Base-by-base conservation (phyloP, 2,113 vertebrate genomes). In the Phalacrocorax pelagicus region DNA sequence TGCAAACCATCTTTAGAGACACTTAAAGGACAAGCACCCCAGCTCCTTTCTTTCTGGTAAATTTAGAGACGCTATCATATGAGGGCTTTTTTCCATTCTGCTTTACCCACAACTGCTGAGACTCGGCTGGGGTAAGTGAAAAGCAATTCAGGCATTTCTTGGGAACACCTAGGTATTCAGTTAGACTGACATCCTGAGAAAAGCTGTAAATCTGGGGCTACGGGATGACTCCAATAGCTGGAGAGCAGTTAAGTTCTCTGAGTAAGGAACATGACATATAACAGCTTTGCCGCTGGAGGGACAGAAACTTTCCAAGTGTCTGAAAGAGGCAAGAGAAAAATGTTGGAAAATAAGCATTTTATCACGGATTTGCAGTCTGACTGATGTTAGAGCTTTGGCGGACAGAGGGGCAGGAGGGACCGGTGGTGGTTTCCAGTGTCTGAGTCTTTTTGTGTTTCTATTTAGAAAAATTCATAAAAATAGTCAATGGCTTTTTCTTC, bases 1-100 rank as follows among this genome's bases (percentile, higher is more conserved):
- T 98, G 98, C 98, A 96, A 98, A 98, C 98, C 99, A 98, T 99
- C 98, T 98, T 99, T 98, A 99, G 98, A 99, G 98, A 98, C 98
- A 98, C 98, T 98, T 98, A 98, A 98, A 98, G 98, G 98, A 98
- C 98, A 98, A 98, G 97, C 94, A 92, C 97, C 93, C 96, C 96
- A 93, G 98, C 98, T 97, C 98, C 97, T 97, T 98, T 97, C 98
- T 98, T 99, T 98, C 98, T 98, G 98, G 98, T 99, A 98, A 99
- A 99, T 98, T 98, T 98, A 98, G 98, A 98, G 98, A 92, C 88
- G 95, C 95, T 98, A 97, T 98, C 98, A 86, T 86, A 96, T 74
- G 36, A 95, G 61, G 82, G 97, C 97, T 97, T 97, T 97, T 98
- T 90, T 94, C 94, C 84, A 86, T 96, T 80, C 94, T 92, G 96